Evolutionary conservation across 2,797 vertebrate species (phyloP).

Genomic region (Nyctalus aviator): DNA sequence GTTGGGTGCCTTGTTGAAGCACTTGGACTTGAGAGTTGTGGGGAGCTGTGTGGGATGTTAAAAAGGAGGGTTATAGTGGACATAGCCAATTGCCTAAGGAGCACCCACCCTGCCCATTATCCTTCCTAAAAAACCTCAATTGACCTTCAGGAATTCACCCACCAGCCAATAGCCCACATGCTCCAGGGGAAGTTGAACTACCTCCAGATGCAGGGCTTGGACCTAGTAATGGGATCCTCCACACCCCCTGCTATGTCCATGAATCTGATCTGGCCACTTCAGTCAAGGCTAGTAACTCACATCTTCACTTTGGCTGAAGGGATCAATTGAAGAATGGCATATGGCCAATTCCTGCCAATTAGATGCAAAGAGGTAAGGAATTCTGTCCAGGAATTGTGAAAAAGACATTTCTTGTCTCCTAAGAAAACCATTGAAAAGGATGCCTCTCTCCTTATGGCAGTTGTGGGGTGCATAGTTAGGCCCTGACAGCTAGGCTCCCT

Average conservation of each 20-base stretch:
- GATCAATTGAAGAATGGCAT: not conserved
- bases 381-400: not conserved
- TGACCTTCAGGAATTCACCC: not conserved
- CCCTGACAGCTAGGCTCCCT: not conserved
- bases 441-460: not conserved
- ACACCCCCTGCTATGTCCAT: not conserved
- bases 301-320: not conserved
- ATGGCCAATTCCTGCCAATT: not conserved
- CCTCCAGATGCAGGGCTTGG: not conserved
- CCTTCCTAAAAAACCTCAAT: not conserved
- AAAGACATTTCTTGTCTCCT: not conserved
- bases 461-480: not conserved
- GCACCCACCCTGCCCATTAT: not conserved
- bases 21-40: not conserved
- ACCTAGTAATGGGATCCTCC: not conserved
- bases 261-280: not conserved
- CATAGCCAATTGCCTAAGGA: not conserved
- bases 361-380: not conserved
- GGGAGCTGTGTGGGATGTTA: not conserved
- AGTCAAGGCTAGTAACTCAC: not conserved
- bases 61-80: not conserved
- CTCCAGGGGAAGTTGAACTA: not conserved
- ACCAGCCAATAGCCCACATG: not conserved
- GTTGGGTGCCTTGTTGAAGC: not conserved
- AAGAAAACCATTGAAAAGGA: not conserved